Evolutionary conservation across 1,140 invertebrate species (phyloP), one percentile per base, ranked within the genome.

Genomic region (Hypothenemus hampei): DNA sequence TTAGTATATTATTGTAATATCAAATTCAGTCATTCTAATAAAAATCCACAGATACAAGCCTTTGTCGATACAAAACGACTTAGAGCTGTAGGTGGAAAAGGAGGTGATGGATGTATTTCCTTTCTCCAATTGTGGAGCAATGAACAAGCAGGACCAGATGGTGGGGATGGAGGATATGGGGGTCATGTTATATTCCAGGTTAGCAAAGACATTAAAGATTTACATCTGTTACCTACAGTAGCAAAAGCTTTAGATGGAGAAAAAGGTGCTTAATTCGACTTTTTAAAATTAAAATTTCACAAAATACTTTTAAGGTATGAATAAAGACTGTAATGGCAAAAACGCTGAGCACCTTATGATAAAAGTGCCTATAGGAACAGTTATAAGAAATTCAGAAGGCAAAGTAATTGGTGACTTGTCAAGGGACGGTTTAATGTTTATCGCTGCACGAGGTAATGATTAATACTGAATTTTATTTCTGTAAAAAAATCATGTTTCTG

Each of bases 121-220:
- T 96, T 99, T 69, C 65, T 91, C 2, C 81, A 77, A 46, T 65
- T 87, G 7, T 92, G 79, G 75, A 74, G 74, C 13, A 93, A 94
- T 65, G 91, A 93, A 58, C 78, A 77, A 53, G 95, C 89, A 0
- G 97, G 97, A 5, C 95, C 96, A 0, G 91, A 95, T 75, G 96
- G 96, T 3, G 97, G 95, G 0, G 91, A 98, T 75, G 97, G 96
- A 8, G 97, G 97, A 1, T 82, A 94, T 69, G 97, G 97, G n/a
- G 96, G 91, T 0, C 96, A 98, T 77, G 86, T 99, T 2, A 82
- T 99, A 40, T 91, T 97, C 64, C 72, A 87, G 77, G 86, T 86
- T 13, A 77, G 78, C 6, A 69, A 69, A 31, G 77, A 83, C 62
- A 75, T 84, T 3, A 88, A 82, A 56, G 90, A 89, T 64, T 77